Conservation (phyloP, 2,113 vertebrate genomes). For the Ancistrus triradiatus region DNA sequence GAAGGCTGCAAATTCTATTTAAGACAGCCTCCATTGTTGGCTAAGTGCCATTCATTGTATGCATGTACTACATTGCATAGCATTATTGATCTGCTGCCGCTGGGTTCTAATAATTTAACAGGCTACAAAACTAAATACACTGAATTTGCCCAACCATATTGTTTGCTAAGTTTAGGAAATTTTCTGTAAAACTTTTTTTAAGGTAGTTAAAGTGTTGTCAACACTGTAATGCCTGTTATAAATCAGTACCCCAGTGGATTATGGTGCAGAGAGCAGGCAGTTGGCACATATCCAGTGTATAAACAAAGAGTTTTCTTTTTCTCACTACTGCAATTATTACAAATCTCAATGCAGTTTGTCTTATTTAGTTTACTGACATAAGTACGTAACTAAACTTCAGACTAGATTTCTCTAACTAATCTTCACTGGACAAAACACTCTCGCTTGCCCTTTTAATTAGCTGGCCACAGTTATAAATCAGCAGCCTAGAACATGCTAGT, state of each 20-base stretch:
- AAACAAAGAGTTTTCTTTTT: conserved; percentile 58
- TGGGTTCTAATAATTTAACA: background rate
- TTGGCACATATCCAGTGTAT: conserved; percentile 53
- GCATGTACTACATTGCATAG: conserved; percentile 18
- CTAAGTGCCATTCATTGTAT: conserved; percentile 24
- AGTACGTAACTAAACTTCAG: conserved; percentile 43
- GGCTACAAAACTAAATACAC: background rate
- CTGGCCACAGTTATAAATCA: conserved; percentile 63
- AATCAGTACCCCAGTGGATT: conserved; percentile 65
- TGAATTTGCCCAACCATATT: background rate
- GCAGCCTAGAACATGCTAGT: conserved; percentile 62
- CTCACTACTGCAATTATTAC: conserved; percentile 49
- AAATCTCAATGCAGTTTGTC: conserved; percentile 50
- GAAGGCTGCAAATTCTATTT: conserved; percentile 44
- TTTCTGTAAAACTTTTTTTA: conserved; percentile 45
- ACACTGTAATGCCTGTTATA: conserved; percentile 60
- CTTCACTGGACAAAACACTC: conserved; percentile 19
- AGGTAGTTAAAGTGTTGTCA: conserved; percentile 60
- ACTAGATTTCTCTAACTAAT: conserved; percentile 43
- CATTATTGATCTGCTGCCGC: conserved; percentile 33
- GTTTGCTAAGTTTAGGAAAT: background rate
- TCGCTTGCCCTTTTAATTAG: conserved; percentile 55
- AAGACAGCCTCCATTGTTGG: conserved; percentile 36
- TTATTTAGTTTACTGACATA: conserved; percentile 43
- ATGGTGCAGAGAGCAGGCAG: conserved; percentile 53